Percentiles rank a stretch among this genome's conserved stretches.
These are phyloP conservation scores for Phaonia tiefii DNA, from an alignment of 2,888 invertebrate species.

Conservation along the genomic window DNA sequence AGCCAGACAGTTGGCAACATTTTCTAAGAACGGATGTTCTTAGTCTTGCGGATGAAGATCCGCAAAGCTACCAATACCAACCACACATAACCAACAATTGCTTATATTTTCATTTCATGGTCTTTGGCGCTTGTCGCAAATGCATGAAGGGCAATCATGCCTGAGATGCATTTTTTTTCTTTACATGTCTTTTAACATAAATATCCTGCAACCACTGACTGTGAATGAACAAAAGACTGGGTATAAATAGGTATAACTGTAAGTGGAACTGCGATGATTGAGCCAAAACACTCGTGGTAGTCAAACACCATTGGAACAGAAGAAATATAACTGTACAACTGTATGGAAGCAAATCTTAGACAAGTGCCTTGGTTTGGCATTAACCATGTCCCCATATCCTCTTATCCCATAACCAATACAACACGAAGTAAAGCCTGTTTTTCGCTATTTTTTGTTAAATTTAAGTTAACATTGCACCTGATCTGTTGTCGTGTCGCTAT, in stretches of 20 bases:
- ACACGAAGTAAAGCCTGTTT: slow-evolving; percentile 41
- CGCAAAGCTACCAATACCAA: slow-evolving; percentile 1
- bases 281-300: not conserved
- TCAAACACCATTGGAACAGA: slow-evolving; percentile 10
- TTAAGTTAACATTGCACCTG: slow-evolving; percentile 53
- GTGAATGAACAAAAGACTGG: not conserved
- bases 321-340: slow-evolving; percentile 42
- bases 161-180: slow-evolving; percentile 16
- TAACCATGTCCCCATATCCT: too few species aligned
- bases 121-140: slow-evolving; percentile 31
- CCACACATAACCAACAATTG: slow-evolving; percentile 50
- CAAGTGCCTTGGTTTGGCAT: slow-evolving; percentile 65
- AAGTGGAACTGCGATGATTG: too few species aligned
- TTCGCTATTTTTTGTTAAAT: slow-evolving; percentile 19
- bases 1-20: slow-evolving; percentile 2
- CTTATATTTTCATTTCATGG: slow-evolving; percentile 33
- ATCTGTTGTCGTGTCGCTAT: slow-evolving; percentile 63
- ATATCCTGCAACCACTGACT: slow-evolving; percentile 19
- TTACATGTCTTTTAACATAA: slow-evolving; percentile 53
- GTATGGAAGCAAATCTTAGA: slow-evolving; percentile 49
- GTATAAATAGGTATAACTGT: too few species aligned
- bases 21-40: slow-evolving; percentile 52
- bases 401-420: too few species aligned
- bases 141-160: slow-evolving; percentile 65
- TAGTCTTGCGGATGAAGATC: slow-evolving; percentile 43